Base-by-base conservation (phyloP, 2,113 vertebrate species). In the Urocynchramus pylzowi region DNA sequence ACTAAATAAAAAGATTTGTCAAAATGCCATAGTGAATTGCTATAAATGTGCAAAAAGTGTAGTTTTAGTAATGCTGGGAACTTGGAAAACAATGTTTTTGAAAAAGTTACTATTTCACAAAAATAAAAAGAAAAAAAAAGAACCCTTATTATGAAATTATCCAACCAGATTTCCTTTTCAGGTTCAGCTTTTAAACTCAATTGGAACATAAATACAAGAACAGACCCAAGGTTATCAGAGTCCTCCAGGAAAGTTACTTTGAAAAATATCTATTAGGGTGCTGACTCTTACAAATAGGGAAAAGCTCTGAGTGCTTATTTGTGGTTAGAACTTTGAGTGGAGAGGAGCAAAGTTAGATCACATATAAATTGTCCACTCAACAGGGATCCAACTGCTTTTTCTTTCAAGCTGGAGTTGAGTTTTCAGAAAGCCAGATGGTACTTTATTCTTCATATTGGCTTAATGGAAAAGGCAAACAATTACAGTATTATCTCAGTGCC, bases 321-420 rank as follows among this genome's bases (percentile, higher is more conserved):
- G 33, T 70, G 81, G 69, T 87, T 85, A 91, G 78, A 95, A 94
- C 86, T 97, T 96, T 93, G 94, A 97, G 63, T 84, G 31, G 47
- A 95, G 87, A 91, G 14, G 16, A 92, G 83, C 79, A 94, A 89
- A 86, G 47, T 89, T 83, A 96, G 93, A 91, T 94, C 96, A 70
- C 52, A 67, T 95, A 64, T 74, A 89, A 96, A 65, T 90, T 67
- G 30, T 61, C 59, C 81, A 84, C 90, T 61, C 94, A 82, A 89
- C 50, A 84, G 70, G 64, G 67, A 88, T 79, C 63, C 64, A 78
- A 59, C 53, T 82, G 56, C 57, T 93, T 87, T 87, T 86, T 91
- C 45, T 84, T 84, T 95, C 42, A 93, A 65, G 89, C 57, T 54
- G 75, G 60, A 93, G 53, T 92, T 77, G 8, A 81, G 50, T 41